phyloP scores from a whole-genome alignment of 2,888 invertebrate species.

The Philereme vetulata region DNA sequence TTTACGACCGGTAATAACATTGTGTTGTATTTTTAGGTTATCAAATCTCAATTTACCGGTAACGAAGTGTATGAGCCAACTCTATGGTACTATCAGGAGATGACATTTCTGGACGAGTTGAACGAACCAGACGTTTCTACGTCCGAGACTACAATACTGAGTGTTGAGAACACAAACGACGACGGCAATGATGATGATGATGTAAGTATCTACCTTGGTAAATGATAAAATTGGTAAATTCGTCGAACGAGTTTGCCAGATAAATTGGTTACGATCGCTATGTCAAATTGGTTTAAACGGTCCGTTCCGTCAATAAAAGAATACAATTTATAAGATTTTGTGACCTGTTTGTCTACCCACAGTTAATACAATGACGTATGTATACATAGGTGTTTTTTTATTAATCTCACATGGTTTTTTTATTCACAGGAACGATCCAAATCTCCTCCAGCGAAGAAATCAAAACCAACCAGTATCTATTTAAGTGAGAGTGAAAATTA shows the following conservation, averaged over 20 bases:
- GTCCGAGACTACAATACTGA: not conserved
- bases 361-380: too few species aligned
- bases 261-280: not conserved
- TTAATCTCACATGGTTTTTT: not conserved
- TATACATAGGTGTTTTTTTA: not conserved
- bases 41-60: constrained; percentile 18
- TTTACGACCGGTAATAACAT: not conserved
- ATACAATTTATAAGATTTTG: too few species aligned
- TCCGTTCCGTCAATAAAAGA: too few species aligned
- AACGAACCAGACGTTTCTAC: not conserved
- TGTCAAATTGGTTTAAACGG: not conserved
- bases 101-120: constrained; percentile 22
- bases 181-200: constrained; percentile 6
- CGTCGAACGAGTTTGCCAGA: not conserved
- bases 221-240: too few species aligned
- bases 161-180: not conserved
- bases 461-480: constrained; percentile 12
- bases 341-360: too few species aligned
- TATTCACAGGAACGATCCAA: constrained; percentile 5
- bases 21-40: constrained; percentile 22
- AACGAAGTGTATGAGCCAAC: constrained; percentile 16
- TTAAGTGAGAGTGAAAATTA: constrained; percentile 11
- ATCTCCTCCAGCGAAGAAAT: constrained; percentile 11
- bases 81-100: constrained; percentile 49
- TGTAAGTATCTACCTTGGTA: not conserved